Percentiles rank a stretch among this genome's conserved stretches.
These are phyloP conservation scores for Cyrtodaria siliqua DNA, from an alignment of 2,888 invertebrate species.

Conservation along the genomic window DNA sequence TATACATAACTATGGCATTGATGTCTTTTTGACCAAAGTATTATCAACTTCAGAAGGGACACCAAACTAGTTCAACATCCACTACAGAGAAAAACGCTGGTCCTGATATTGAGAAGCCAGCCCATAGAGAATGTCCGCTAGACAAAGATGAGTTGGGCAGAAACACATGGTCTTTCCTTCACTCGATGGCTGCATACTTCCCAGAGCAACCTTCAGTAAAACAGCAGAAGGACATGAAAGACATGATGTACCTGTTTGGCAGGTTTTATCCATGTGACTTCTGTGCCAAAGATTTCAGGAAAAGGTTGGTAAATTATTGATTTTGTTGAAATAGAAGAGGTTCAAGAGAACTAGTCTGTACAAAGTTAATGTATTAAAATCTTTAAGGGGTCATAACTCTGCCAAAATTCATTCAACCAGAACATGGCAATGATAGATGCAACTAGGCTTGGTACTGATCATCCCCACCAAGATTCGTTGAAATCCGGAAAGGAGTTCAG, in stretches of 20 bases:
- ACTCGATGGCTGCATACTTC: constrained; percentile 98
- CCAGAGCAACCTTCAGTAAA: constrained; percentile 92
- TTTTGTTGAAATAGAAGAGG: too few relatives aligned
- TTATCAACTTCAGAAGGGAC: too few relatives aligned
- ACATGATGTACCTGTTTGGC: constrained; percentile 94
- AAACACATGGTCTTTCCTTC: constrained; percentile 96
- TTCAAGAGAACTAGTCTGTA: too few relatives aligned
- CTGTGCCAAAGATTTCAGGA: constrained; percentile 95
- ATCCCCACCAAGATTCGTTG: too few relatives aligned
- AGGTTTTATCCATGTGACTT: constrained; percentile 96
- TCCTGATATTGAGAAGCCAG: constrained; percentile 3
- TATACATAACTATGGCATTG: too few relatives aligned
- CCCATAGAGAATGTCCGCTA: constrained; percentile 87
- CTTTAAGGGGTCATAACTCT: too few relatives aligned
- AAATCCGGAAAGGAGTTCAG: too few relatives aligned
- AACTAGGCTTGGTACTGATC: too few relatives aligned
- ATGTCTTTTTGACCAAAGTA: too few relatives aligned
- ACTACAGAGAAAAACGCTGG: constrained; percentile 1
- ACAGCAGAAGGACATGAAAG: constrained; percentile 91
- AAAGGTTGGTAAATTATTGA: constrained; percentile 92
- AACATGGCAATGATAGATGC: too few relatives aligned
- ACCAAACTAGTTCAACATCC: constrained; percentile 3
- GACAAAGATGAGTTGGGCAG: constrained; percentile 88
- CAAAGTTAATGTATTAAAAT: too few relatives aligned
- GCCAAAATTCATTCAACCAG: too few relatives aligned